These are phyloP conservation scores for Tiaroga cobitis DNA, from an alignment of 2,797 vertebrate species.

Conservation along the genomic window DNA sequence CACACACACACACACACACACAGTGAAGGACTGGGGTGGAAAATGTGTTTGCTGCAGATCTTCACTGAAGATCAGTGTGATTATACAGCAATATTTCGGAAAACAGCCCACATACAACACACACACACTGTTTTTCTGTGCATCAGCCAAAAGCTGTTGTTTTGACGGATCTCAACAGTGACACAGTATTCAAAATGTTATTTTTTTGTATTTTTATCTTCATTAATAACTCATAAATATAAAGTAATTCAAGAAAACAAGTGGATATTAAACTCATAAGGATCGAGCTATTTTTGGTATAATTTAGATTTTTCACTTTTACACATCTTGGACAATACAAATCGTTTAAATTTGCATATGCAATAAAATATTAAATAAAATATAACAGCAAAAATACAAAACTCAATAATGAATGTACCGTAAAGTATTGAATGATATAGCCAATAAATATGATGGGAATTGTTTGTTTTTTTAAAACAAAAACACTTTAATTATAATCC, in stretches of 20 bases:
- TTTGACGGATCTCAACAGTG: slow-evolving; percentile 5
- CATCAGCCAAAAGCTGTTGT: neutral
- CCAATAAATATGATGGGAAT: neutral
- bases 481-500: neutral
- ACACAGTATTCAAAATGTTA: neutral
- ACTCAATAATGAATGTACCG: neutral
- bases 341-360: neutral
- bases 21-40: slow-evolving; percentile 41
- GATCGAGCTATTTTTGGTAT: neutral
- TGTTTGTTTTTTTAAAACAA: neutral
- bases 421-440: neutral
- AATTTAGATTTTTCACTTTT: neutral
- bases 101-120: slow-evolving; percentile 7
- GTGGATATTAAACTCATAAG: neutral
- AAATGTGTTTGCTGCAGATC: slow-evolving; percentile 60
- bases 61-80: slow-evolving; percentile 32
- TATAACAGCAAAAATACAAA: neutral
- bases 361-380: neutral
- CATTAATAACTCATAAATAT: neutral
- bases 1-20: slow-evolving; percentile 31
- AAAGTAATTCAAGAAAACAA: neutral
- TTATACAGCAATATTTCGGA: slow-evolving; percentile 30
- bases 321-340: neutral
- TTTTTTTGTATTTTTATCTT: neutral
- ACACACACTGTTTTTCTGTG: slow-evolving; percentile 16